Conservation (phyloP, 2,888 invertebrate genomes). For the Microdon myrmicae region DNA sequence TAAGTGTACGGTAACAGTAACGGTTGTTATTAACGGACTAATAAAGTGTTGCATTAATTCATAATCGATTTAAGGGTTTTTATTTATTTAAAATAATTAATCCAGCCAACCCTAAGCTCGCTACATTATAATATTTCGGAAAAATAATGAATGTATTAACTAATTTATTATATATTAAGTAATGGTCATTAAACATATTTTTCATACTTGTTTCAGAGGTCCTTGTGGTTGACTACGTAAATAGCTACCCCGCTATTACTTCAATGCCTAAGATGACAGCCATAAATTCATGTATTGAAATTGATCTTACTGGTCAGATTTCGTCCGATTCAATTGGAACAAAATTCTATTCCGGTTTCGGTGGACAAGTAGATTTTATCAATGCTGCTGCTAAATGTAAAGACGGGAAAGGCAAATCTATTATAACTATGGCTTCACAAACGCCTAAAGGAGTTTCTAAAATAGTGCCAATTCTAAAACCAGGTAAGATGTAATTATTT, state of each 20-base stretch:
- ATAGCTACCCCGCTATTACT: constrained; percentile 83
- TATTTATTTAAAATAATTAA: too few species aligned
- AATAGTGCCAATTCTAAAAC: constrained; percentile 83
- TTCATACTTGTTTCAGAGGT: constrained; percentile 73
- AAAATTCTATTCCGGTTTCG: constrained; percentile 80
- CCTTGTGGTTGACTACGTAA: constrained; percentile 89
- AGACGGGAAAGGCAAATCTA: constrained; percentile 90
- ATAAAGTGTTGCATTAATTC: too few species aligned
- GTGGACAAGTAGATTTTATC: constrained; percentile 94
- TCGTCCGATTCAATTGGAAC: constrained; percentile 91
- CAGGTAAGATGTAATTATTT: constrained; percentile 71
- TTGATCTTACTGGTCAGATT: constrained; percentile 93
- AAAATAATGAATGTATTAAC: too few species aligned
- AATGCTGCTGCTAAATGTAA: constrained; percentile 86
- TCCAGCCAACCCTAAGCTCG: too few species aligned
- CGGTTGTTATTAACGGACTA: too few species aligned
- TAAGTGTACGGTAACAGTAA: too few species aligned
- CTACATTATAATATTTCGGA: too few species aligned
- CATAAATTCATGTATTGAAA: constrained; percentile 96
- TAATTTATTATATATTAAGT: background rate
- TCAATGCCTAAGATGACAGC: constrained; percentile 92
- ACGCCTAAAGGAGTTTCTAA: constrained; percentile 84
- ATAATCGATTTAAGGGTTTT: too few species aligned
- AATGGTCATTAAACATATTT: background rate
- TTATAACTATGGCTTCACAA: constrained; percentile 87